A percentile compares a stretch with the other conserved stretches of the same genome.
Evolutionary conservation across 2,888 invertebrate species (phyloP).

Genomic region (Drosophila anceps): DNA sequence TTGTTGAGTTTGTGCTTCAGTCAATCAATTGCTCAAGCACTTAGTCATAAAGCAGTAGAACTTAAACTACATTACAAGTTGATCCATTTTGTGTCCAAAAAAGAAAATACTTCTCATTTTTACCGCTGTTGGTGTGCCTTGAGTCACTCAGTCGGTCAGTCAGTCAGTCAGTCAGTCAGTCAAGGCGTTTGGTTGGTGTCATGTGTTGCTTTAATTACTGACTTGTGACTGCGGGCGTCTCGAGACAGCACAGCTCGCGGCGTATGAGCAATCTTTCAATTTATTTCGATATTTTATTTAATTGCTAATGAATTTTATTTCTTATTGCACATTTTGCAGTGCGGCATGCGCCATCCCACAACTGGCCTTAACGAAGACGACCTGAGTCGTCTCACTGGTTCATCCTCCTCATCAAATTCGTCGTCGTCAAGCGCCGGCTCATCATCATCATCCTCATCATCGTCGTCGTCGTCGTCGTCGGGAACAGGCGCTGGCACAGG

Average conservation of each 20-base stretch:
- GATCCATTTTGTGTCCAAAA: not conserved
- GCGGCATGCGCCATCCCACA: conserved; percentile 86
- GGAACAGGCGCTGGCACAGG: conserved; percentile 6
- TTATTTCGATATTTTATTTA: conserved; percentile 4
- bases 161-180: not conserved
- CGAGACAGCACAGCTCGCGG: conserved; percentile 24
- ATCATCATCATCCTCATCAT: conserved; percentile 54
- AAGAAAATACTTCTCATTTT: not conserved
- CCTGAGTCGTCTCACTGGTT: conserved; percentile 86
- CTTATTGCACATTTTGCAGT: conserved; percentile 74
- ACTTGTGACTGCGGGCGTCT: conserved; percentile 42
- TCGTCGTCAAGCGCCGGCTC: conserved; percentile 77
- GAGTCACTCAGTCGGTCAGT: conserved; percentile 3
- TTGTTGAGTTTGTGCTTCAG: not conserved
- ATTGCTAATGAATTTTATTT: not conserved
- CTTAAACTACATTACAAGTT: not conserved
- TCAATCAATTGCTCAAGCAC: not conserved
- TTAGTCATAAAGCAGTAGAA: not conserved
- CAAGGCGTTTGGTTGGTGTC: conserved; percentile 19
- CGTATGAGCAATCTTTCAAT: conserved; percentile 28
- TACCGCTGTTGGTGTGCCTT: not conserved
- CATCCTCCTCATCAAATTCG: conserved; percentile 83
- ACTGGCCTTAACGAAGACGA: conserved; percentile 86
- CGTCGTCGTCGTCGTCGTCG: conserved; percentile 42
- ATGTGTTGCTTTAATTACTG: conserved; percentile 23